Conservation (phyloP, 2,113 vertebrate genomes). For the Rhegmatorhina hoffmannsi region DNA sequence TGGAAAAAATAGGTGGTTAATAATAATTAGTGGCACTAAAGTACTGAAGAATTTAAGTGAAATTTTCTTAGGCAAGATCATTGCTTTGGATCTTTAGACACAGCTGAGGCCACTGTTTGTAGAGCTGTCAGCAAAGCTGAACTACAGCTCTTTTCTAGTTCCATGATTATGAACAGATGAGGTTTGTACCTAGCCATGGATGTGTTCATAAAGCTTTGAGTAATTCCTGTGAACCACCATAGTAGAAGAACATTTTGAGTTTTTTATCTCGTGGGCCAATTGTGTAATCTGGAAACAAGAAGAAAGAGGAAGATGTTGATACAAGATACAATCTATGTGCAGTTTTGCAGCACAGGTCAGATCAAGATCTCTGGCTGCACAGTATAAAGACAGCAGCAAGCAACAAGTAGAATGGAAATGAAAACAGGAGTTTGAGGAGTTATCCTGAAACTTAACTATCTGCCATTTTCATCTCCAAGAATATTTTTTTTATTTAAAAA, state of each 20-base stretch:
- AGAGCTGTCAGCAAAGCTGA: background rate
- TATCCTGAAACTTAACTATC: background rate
- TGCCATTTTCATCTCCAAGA: background rate
- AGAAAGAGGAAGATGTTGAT: background rate
- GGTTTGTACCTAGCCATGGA: background rate
- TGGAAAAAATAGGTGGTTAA: background rate
- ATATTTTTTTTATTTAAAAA: conserved; percentile 53
- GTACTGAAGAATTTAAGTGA: background rate
- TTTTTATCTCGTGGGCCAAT: background rate
- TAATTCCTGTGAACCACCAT: background rate
- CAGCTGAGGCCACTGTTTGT: background rate
- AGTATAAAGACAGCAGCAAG: background rate
- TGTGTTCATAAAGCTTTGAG: background rate
- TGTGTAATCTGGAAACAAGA: background rate
- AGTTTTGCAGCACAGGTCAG: background rate
- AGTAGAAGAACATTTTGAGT: background rate
- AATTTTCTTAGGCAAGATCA: background rate
- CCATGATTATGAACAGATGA: background rate
- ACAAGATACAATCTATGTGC: background rate
- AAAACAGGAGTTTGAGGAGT: background rate
- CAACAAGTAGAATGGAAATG: background rate
- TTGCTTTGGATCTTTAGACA: background rate
- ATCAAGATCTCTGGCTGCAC: background rate
- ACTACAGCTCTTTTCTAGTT: background rate
- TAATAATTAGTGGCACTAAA: background rate